Conservation (phyloP, 2,888 invertebrate species). For the Zonitis immaculata region DNA sequence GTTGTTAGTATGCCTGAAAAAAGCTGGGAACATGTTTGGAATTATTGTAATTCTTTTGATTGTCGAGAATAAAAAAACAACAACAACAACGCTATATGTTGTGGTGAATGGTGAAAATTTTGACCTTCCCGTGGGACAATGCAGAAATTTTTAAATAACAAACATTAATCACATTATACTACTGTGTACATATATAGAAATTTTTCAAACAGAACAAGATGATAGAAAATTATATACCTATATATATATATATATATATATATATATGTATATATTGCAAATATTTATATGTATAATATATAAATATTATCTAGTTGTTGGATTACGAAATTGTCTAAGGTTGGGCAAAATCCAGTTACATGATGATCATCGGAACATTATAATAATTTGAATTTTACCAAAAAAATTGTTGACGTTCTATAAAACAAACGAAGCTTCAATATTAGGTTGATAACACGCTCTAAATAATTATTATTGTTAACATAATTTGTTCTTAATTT, state of each 20-base stretch:
- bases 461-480: constrained; percentile 8
- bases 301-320: background rate
- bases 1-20: background rate
- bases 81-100: background rate
- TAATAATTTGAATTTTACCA: background rate
- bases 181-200: constrained; percentile 1
- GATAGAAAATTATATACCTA: background rate
- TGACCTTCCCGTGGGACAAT: constrained; percentile 18
- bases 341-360: constrained; percentile 2
- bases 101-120: background rate
- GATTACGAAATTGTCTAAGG: constrained; percentile 1
- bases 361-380: background rate
- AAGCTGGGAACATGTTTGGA: constrained; percentile 2
- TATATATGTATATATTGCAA: too few relatives aligned
- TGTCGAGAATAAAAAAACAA: constrained; percentile 8
- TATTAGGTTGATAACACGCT: constrained; percentile 14
- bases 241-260: too few relatives aligned
- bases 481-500: constrained; percentile 9
- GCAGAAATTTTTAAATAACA: constrained; percentile 1
- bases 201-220: background rate
- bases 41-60: constrained; percentile 13
- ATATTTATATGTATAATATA: too few relatives aligned
- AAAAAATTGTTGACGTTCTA: constrained; percentile 12
- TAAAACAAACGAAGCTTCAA: constrained; percentile 14
- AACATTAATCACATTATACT: constrained; percentile 1